Evolutionary conservation across 2,888 invertebrate genomes (phyloP).

Genomic region (Aleiodes testaceus): DNA sequence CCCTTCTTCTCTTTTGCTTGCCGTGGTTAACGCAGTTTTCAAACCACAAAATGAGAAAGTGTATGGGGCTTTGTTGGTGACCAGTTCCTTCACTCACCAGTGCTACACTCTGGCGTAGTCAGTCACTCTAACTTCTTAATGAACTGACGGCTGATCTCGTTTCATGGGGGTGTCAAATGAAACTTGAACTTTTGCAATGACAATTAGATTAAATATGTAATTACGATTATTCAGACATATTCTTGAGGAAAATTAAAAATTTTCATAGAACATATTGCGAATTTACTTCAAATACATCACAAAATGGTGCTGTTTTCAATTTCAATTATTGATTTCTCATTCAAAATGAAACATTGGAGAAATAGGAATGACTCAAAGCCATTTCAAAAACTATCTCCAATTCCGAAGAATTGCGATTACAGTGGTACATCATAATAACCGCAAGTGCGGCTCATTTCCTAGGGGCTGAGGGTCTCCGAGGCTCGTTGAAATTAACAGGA

Average conservation of each 20-base stretch:
- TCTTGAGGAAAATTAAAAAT: not conserved
- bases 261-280: too few relatives aligned
- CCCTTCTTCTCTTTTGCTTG: constrained; percentile 24
- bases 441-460: constrained; percentile 24
- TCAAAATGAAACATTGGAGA: too few relatives aligned
- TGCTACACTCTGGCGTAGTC: constrained; percentile 17
- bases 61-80: constrained; percentile 42
- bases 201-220: too few relatives aligned
- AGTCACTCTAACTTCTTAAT: constrained; percentile 63
- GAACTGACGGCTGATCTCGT: constrained; percentile 64
- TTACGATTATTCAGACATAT: not conserved
- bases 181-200: not conserved
- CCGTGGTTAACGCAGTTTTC: constrained; percentile 62
- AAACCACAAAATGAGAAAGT: constrained; percentile 60
- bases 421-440: constrained; percentile 13
- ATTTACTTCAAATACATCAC: too few relatives aligned
- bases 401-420: not conserved
- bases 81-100: constrained; percentile 21
- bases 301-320: too few relatives aligned
- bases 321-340: too few relatives aligned
- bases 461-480: constrained; percentile 18
- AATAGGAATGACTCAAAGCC: too few relatives aligned
- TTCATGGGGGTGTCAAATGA: constrained; percentile 49
- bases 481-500: constrained; percentile 54
- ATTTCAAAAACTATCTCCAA: too few relatives aligned